phyloP scores from a whole-genome alignment of 2,888 invertebrate genomes.

The Harpalus rufipes region DNA sequence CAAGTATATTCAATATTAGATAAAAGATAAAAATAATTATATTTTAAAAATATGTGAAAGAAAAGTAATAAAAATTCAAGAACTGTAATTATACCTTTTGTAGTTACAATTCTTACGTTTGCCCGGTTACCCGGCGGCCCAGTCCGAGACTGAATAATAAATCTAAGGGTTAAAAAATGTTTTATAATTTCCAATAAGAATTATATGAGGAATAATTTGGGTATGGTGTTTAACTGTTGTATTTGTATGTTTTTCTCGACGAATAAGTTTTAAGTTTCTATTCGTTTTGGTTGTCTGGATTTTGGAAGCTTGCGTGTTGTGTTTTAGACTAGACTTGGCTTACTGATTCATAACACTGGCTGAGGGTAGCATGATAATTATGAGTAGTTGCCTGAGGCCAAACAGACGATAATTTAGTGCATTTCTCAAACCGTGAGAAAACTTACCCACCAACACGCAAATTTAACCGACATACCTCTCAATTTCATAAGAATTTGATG shows the following conservation, averaged over 20 bases:
- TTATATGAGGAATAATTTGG: too few species aligned
- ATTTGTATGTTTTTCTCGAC: background rate
- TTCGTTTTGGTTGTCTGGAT: background rate
- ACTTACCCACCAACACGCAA: constrained; percentile 12
- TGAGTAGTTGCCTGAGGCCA: constrained; percentile 18
- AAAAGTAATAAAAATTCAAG: too few species aligned
- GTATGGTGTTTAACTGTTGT: too few species aligned
- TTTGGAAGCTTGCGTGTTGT: background rate
- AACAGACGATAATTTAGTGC: constrained; percentile 66
- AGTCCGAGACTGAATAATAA: too few species aligned
- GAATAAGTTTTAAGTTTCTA: background rate
- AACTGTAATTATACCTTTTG: too few species aligned
- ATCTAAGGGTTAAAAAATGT: too few species aligned
- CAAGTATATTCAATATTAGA: too few species aligned
- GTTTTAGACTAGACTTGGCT: background rate
- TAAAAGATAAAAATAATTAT: too few species aligned
- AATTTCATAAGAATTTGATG: constrained; percentile 3
- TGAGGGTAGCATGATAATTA: constrained; percentile 53
- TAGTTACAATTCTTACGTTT: too few species aligned
- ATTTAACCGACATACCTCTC: constrained; percentile 33
- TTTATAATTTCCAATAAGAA: too few species aligned
- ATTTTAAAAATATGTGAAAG: too few species aligned
- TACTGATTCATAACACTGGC: background rate
- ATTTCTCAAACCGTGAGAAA: constrained; percentile 68
- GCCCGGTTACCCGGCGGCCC: too few species aligned